Conservation (phyloP, 1,140 invertebrate genomes). For the Eueides isabella region DNA sequence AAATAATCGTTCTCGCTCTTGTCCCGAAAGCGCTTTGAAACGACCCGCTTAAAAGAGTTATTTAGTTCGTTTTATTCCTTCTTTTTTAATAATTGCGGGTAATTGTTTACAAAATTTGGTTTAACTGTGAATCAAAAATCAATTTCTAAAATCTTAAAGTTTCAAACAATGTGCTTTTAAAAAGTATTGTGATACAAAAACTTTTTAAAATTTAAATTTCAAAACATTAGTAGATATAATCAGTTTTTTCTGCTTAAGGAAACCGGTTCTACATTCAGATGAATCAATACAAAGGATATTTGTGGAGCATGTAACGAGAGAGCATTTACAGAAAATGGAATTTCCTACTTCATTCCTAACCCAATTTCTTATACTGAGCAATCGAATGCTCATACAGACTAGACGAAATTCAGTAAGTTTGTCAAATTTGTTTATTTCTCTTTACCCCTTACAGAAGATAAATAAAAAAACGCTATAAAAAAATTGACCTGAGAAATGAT, state of each 20-base stretch:
- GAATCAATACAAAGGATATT: conserved; percentile 74
- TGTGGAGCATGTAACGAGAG: conserved; percentile 70
- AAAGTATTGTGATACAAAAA: too few species aligned
- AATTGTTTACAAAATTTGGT: not conserved
- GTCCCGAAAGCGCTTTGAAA: not conserved
- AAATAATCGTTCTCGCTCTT: conserved; percentile 16
- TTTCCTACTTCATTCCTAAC: conserved; percentile 81
- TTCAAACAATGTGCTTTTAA: too few species aligned
- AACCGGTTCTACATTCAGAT: conserved; percentile 71
- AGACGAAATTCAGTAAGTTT: conserved; percentile 33
- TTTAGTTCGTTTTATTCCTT: not conserved
- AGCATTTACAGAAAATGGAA: conserved; percentile 69
- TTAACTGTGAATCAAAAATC: not conserved
- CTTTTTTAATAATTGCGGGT: not conserved
- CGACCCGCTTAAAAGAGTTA: not conserved
- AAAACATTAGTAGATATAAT: too few species aligned
- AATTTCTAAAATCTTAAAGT: too few species aligned
- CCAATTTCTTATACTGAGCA: conserved; percentile 81
- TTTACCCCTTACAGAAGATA: not conserved
- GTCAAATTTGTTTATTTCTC: not conserved
- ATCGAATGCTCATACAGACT: conserved; percentile 82
- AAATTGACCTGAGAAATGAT: too few species aligned
- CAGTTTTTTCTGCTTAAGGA: conserved; percentile 53
- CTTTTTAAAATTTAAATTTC: too few species aligned
- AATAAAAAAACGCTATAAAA: not conserved